These are phyloP conservation scores for Ametastegia equiseti DNA, from an alignment of 2,888 invertebrate genomes.

Conservation along the genomic window DNA sequence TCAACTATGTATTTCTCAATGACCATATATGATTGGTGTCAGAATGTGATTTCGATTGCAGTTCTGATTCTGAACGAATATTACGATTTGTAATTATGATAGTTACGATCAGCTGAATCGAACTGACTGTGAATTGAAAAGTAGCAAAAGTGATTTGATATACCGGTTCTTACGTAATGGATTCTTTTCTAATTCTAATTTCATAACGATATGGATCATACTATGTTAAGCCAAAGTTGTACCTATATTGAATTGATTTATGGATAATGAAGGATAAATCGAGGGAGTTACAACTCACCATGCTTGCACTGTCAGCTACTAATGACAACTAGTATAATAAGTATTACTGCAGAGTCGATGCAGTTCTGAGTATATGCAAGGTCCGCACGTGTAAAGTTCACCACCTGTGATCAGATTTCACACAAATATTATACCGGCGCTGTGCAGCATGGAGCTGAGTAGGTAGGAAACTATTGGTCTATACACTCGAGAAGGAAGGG, in stretches of 20 bases:
- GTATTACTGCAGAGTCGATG: background rate
- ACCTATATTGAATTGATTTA: background rate
- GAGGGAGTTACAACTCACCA: constrained; percentile 4
- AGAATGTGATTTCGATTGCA: no score
- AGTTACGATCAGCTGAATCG: background rate
- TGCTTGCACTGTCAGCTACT: background rate
- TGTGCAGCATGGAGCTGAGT: background rate
- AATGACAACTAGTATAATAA: background rate
- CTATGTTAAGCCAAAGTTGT: background rate
- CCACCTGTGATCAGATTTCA: background rate
- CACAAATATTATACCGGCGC: background rate
- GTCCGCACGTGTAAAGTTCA: background rate
- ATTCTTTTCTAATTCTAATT: background rate
- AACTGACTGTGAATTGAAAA: background rate
- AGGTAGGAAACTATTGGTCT: background rate
- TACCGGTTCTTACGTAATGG: background rate
- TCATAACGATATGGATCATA: background rate
- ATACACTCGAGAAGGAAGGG: background rate
- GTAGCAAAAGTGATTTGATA: background rate
- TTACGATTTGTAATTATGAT: background rate
- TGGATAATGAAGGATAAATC: background rate
- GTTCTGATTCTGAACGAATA: no score
- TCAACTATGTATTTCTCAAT: no score
- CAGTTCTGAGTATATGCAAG: background rate
- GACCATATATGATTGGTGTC: no score